phyloP scores from a whole-genome alignment of 2,888 invertebrate genomes.

The Patella caerulea region DNA sequence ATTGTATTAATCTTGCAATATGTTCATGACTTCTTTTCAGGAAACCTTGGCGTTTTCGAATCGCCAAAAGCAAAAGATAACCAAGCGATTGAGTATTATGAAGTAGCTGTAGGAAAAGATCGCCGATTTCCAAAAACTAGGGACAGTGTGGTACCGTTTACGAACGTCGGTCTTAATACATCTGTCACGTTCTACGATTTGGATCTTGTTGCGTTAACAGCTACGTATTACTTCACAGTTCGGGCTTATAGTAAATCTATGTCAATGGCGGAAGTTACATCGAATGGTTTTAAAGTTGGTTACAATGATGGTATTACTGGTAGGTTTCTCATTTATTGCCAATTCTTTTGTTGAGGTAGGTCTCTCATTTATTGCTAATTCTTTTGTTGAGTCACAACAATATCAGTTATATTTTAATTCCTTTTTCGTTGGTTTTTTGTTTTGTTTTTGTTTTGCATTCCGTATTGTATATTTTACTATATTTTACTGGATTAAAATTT shows the following conservation, averaged over 20 bases:
- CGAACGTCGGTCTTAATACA: conserved; percentile 46
- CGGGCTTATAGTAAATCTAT: conserved; percentile 44
- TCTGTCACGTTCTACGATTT: conserved; percentile 47
- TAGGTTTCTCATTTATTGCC: conserved; percentile 17
- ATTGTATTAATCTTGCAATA: too few relatives aligned
- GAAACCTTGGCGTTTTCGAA: conserved; percentile 33
- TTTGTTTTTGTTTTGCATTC: too few relatives aligned
- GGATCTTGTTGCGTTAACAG: conserved; percentile 35
- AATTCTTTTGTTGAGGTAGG: conserved; percentile 27
- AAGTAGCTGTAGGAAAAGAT: conserved; percentile 54
- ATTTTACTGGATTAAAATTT: too few relatives aligned
- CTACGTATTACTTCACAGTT: conserved; percentile 54
- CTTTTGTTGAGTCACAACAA: too few relatives aligned
- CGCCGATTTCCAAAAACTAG: conserved; percentile 49
- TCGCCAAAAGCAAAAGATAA: conserved; percentile 28
- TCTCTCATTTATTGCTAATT: neutral
- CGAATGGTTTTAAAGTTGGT: conserved; percentile 53
- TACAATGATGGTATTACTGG: conserved; percentile 42
- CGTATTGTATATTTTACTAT: too few relatives aligned
- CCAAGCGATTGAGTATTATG: conserved; percentile 46
- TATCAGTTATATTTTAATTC: too few relatives aligned
- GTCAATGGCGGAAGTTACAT: conserved; percentile 44
- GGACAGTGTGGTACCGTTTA: conserved; percentile 50
- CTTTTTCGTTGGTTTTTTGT: too few relatives aligned
- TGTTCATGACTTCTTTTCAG: conserved; percentile 19